Evolutionary conservation across 2,797 vertebrate species (phyloP).

Genomic region (Hippopotamyrus pictus): DNA sequence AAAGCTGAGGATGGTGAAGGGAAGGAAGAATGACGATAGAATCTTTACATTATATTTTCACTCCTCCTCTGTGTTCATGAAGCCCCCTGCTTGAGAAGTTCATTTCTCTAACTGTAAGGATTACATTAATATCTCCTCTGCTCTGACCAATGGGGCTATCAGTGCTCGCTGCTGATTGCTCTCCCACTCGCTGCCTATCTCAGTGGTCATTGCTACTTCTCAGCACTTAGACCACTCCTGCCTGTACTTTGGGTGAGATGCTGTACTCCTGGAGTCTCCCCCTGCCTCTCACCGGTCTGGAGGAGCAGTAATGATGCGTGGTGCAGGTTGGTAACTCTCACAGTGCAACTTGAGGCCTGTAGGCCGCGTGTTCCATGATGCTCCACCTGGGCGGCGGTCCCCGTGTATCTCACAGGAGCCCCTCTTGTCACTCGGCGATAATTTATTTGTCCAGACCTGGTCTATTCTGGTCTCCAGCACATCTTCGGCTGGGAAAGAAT

Average conservation of each 20-base stretch:
- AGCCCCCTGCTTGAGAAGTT: not conserved
- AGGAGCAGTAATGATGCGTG: not conserved
- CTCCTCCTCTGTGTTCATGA: not conserved
- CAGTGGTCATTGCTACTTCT: not conserved
- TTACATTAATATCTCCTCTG: not conserved
- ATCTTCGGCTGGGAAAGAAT: conserved; percentile 32
- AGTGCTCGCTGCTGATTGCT: not conserved
- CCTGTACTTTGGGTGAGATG: conserved; percentile 2
- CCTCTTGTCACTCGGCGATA: not conserved
- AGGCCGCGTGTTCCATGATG: not conserved
- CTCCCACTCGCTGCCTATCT: conserved; percentile 5
- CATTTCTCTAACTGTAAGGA: conserved; percentile 13
- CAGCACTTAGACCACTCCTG: not conserved
- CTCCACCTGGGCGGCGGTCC: not conserved
- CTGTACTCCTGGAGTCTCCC: not conserved
- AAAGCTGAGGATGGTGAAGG: not conserved
- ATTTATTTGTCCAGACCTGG: not conserved
- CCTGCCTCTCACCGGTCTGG: not conserved
- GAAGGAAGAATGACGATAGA: not conserved
- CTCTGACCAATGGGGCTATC: not conserved
- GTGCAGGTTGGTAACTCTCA: not conserved
- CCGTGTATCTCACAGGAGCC: not conserved
- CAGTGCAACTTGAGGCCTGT: not conserved
- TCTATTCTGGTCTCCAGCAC: conserved; percentile 25
- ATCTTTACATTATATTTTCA: not conserved